Evolutionary conservation across 2,113 vertebrate species (phyloP).

Genomic region (Upupa epops): DNA sequence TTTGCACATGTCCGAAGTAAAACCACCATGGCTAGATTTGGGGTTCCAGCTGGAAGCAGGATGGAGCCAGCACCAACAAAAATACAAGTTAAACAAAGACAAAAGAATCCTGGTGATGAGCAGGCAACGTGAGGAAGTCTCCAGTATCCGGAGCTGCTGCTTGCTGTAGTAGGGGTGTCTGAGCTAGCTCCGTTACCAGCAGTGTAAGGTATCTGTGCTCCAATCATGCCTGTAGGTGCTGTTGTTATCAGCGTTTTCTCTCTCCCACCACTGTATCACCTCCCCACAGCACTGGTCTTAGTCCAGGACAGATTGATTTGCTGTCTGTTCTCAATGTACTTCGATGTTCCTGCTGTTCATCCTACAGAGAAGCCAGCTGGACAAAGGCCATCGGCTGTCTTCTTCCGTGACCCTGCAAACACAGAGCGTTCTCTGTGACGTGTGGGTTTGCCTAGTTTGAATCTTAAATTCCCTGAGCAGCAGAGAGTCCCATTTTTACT

Average conservation of each 20-base stretch:
- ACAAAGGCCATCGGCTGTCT: not conserved
- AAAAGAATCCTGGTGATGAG: not conserved
- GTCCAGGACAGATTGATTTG: not conserved
- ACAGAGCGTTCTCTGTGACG: not conserved
- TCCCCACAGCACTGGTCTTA: not conserved
- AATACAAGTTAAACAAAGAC: not conserved
- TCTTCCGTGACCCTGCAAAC: not conserved
- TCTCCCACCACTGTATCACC: not conserved
- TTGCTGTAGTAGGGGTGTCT: not conserved
- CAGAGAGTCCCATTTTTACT: not conserved
- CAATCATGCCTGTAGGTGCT: not conserved
- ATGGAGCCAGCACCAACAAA: not conserved
- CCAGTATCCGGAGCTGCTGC: not conserved
- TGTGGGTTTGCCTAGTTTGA: not conserved
- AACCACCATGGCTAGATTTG: not conserved
- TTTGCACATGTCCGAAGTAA: not conserved
- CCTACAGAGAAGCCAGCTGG: not conserved
- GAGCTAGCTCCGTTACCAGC: not conserved
- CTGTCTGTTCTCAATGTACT: not conserved
- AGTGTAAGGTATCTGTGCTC: not conserved
- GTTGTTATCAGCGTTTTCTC: not conserved
- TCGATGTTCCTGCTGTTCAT: not conserved
- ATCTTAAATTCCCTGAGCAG: not conserved
- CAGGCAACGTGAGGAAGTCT: not conserved
- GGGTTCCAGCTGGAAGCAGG: not conserved